Conservation (phyloP, 2,113 vertebrate species). For the Petrocephalus zakoni region DNA sequence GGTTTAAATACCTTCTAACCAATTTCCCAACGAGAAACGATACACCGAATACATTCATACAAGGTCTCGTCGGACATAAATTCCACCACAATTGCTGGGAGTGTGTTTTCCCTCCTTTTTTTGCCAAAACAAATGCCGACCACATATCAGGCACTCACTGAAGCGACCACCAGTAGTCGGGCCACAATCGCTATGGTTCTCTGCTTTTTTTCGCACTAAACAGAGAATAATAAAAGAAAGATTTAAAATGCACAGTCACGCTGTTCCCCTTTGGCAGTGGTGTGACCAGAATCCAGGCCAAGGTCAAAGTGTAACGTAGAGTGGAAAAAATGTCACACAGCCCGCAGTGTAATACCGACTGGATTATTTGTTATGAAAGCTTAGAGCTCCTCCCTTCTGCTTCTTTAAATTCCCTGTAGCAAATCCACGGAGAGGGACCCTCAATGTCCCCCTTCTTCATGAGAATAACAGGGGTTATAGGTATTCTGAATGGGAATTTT, state of each 20-base stretch:
- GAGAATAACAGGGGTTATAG: background rate
- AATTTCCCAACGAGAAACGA: background rate
- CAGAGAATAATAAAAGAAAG: background rate
- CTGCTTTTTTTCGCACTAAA: background rate
- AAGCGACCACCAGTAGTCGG: background rate
- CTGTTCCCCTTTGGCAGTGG: background rate
- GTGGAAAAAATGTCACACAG: background rate
- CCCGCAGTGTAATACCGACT: background rate
- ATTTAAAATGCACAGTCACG: slow-evolving; percentile 1
- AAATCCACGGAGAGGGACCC: background rate
- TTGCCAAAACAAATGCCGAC: background rate
- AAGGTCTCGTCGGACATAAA: background rate
- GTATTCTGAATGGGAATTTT: background rate
- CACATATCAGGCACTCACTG: background rate
- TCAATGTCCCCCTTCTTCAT: background rate
- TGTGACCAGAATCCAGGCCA: slow-evolving; percentile 9
- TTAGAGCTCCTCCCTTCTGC: slow-evolving; percentile 10
- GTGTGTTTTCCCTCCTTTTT: background rate
- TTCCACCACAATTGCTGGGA: background rate
- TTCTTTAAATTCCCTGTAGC: background rate
- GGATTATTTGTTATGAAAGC: background rate
- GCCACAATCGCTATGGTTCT: background rate
- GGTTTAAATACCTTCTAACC: background rate
- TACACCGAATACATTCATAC: background rate
- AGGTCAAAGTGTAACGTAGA: background rate